Conservation (phyloP, 2,797 vertebrate species). For the Molothrus ater region DNA sequence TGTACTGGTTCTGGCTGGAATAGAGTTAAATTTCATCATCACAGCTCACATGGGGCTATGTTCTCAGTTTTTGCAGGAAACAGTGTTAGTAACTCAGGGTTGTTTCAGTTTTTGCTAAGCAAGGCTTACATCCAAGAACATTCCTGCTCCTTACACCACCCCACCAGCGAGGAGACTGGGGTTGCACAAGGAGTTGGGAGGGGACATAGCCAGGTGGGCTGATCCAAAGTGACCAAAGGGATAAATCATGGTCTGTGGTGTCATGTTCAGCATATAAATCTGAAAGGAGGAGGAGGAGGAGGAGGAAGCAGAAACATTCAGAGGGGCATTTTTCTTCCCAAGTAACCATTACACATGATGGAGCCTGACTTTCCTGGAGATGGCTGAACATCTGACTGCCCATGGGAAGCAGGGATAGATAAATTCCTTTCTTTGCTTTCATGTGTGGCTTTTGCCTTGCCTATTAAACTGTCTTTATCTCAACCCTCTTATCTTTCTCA, state of each 20-base stretch:
- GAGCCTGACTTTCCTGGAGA: neutral
- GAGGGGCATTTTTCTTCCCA: neutral
- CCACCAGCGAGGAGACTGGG: rapidly evolving
- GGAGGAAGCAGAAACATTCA: rapidly evolving
- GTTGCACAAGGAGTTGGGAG: neutral
- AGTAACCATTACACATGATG: rapidly evolving
- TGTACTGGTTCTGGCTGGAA: neutral
- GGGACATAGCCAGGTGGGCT: neutral
- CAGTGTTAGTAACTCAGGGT: neutral
- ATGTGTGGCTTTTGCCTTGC: neutral
- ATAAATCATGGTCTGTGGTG: neutral
- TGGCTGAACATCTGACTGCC: neutral
- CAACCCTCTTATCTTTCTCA: neutral
- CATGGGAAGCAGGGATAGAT: neutral
- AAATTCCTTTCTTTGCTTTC: neutral
- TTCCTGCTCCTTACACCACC: neutral
- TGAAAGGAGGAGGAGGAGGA: neutral
- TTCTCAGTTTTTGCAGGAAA: neutral
- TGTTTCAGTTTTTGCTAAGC: neutral
- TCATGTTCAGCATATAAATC: neutral
- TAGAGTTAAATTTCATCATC: neutral
- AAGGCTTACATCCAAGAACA: neutral
- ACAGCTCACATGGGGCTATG: rapidly evolving
- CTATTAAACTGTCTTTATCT: neutral
- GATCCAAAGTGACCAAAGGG: neutral